phyloP scores from a whole-genome alignment of 2,797 vertebrate species.

The Manis javanica region DNA sequence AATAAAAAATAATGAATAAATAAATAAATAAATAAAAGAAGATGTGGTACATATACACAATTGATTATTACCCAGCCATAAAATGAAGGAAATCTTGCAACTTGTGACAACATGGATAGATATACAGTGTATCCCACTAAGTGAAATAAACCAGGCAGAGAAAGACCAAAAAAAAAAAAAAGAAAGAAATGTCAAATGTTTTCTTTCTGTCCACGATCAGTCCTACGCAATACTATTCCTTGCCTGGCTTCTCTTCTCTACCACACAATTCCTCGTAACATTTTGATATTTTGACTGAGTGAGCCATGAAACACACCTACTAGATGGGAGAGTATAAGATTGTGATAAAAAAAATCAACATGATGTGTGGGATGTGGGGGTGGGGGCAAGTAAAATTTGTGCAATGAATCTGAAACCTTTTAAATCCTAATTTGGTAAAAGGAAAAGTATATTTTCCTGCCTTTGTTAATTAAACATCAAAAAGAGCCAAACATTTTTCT shows the following conservation, averaged over 20 bases:
- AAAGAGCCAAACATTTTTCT: background rate
- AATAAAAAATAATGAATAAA: too few relatives aligned
- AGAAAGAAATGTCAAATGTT: background rate
- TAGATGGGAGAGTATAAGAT: background rate
- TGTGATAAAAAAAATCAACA: background rate
- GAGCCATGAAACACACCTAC: background rate
- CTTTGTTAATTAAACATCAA: background rate
- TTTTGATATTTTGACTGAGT: background rate
- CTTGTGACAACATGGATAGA: too few relatives aligned
- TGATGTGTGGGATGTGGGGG: too few relatives aligned
- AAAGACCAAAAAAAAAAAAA: too few relatives aligned
- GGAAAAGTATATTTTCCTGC: background rate
- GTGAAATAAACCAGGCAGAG: too few relatives aligned
- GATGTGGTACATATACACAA: too few relatives aligned
- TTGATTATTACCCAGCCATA: too few relatives aligned
- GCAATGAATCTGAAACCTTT: background rate
- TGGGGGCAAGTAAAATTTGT: background rate
- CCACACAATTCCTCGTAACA: background rate
- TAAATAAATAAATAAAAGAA: too few relatives aligned
- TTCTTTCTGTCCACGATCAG: background rate
- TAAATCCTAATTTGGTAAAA: constrained; percentile 35
- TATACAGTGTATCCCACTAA: too few relatives aligned
- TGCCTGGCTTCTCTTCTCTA: background rate
- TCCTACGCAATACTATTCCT: background rate
- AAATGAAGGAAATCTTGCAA: too few relatives aligned